Evolutionary conservation across 2,113 vertebrate species (phyloP).

Genomic region (Isichthys henryi): DNA sequence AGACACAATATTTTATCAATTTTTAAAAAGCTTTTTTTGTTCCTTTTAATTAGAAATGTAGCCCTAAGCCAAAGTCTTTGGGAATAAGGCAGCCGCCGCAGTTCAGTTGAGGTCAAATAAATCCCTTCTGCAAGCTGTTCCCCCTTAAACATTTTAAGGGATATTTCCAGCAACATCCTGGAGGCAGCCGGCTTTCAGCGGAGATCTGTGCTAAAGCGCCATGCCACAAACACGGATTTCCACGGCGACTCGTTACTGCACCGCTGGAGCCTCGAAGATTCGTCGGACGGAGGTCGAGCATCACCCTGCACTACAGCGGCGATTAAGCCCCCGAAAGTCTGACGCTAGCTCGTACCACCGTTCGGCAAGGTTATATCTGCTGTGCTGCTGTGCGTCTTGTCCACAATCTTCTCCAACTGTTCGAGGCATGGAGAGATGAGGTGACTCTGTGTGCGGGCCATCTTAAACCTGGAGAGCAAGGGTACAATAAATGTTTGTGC

Average conservation of each 20-base stretch:
- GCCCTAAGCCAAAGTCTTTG: neutral
- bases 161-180: neutral
- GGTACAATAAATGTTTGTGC: neutral
- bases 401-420: slow-evolving; percentile 51
- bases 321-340: neutral
- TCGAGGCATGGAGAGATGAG: slow-evolving; percentile 44
- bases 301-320: neutral
- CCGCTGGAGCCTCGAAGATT: neutral
- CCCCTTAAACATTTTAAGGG: neutral
- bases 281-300: neutral
- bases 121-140: neutral
- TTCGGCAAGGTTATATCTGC: neutral
- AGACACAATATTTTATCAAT: slow-evolving; percentile 2
- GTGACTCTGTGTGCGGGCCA: slow-evolving; percentile 45
- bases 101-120: slow-evolving; percentile 4
- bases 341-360: neutral
- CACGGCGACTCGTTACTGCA: neutral
- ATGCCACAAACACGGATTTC: neutral
- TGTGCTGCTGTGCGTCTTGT: slow-evolving; percentile 1
- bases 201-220: neutral
- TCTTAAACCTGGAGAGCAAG: slow-evolving; percentile 42
- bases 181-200: neutral
- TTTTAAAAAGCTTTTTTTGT: neutral
- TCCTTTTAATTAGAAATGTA: slow-evolving; percentile 3
- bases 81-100: neutral